Conservation (phyloP, 1,140 invertebrate genomes). For the Acromyrmex echinatior region DNA sequence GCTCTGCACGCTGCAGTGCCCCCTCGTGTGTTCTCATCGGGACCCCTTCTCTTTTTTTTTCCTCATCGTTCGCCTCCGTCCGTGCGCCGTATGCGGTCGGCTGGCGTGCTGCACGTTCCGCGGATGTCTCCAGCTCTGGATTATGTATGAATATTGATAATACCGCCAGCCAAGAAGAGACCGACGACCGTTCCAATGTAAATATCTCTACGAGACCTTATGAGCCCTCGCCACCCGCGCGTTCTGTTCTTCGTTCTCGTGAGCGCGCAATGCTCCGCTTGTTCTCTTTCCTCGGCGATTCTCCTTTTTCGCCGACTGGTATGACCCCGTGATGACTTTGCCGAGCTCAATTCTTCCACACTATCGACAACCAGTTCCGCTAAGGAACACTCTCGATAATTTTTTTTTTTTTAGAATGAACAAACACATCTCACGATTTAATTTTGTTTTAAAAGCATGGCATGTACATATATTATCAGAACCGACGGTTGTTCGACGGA, state of each 20-base stretch:
- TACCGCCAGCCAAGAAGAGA: conserved; percentile 72
- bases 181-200: conserved; percentile 72
- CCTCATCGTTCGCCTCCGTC: conserved; percentile 50
- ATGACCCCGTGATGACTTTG: conserved; percentile 50
- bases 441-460: conserved; percentile 17
- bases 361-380: conserved; percentile 42
- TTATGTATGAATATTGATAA: conserved; percentile 85
- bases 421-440: background rate
- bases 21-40: conserved; percentile 28
- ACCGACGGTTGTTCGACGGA: conserved; percentile 36
- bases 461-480: background rate
- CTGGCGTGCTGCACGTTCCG: conserved; percentile 77
- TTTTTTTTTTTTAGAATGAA: background rate
- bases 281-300: background rate
- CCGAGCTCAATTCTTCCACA: background rate
- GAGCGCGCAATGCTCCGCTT: conserved; percentile 4
- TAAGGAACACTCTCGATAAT: background rate
- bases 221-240: conserved; percentile 71
- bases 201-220: conserved; percentile 75
- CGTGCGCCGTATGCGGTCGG: conserved; percentile 77
- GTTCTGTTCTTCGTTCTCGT: conserved; percentile 39
- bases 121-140: conserved; percentile 79
- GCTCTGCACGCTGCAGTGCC: conserved; percentile 27
- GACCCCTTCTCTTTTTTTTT: conserved; percentile 17
- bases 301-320: background rate